Evolutionary conservation across 2,888 invertebrate species (phyloP).

Genomic region (Tinea semifulvella): DNA sequence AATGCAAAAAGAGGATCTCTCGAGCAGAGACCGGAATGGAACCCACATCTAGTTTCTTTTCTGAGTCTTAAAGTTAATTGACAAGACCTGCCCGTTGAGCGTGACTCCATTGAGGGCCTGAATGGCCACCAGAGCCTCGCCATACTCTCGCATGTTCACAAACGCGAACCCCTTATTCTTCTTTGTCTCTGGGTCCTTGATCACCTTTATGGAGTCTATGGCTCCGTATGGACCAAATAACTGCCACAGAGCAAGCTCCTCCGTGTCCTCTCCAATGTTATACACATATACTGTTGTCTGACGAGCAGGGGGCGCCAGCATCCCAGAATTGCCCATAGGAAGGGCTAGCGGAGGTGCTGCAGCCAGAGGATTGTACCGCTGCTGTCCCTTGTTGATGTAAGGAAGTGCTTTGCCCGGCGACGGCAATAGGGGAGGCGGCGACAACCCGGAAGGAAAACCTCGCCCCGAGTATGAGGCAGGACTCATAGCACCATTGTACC

Average conservation of each 20-base stretch:
- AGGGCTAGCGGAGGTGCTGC: slow-evolving; percentile 51
- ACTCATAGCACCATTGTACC: slow-evolving; percentile 42
- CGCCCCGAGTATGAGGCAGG: slow-evolving; percentile 47
- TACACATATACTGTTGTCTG: slow-evolving; percentile 65
- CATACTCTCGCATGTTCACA: slow-evolving; percentile 64
- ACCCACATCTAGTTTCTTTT: slow-evolving; percentile 29
- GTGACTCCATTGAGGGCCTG: slow-evolving; percentile 63
- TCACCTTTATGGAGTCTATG: slow-evolving; percentile 63
- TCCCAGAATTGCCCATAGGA: slow-evolving; percentile 53
- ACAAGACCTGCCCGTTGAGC: slow-evolving; percentile 65
- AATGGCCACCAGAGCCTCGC: slow-evolving; percentile 63
- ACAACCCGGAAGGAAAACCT: slow-evolving; percentile 38
- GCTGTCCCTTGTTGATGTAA: slow-evolving; percentile 61
- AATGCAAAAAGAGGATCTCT: slow-evolving; percentile 65
- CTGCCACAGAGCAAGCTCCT: slow-evolving; percentile 62
- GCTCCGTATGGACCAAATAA: slow-evolving; percentile 63
- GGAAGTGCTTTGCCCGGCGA: slow-evolving; percentile 62
- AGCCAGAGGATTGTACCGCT: slow-evolving; percentile 61
- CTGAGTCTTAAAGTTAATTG: slow-evolving; percentile 67
- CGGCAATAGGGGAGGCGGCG: slow-evolving; percentile 56
- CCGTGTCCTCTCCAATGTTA: slow-evolving; percentile 62
- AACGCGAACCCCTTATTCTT: slow-evolving; percentile 65
- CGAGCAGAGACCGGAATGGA: slow-evolving; percentile 63
- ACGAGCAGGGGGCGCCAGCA: slow-evolving; percentile 46
- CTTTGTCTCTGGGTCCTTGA: slow-evolving; percentile 64